Conservation (phyloP, 2,888 invertebrate genomes). For the Trissonchulus sp. region DNA sequence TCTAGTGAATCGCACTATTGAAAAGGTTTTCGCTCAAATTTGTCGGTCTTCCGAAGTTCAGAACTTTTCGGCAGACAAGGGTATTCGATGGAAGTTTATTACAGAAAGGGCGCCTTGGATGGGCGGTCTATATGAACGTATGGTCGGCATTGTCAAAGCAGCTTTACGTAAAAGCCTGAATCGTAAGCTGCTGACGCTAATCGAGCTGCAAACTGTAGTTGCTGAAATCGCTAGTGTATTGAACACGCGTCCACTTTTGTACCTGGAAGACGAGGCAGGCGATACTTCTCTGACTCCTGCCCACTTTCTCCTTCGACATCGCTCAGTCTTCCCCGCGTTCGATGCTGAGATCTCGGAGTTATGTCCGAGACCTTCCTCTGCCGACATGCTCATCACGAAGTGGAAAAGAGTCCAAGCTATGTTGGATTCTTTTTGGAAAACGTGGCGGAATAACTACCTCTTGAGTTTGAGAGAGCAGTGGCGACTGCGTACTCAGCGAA, state of each 20-base stretch:
- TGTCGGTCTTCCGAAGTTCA: no score
- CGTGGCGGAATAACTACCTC: slow-evolving; percentile 17
- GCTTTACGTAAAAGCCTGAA: neutral
- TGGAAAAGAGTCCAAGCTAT: slow-evolving; percentile 14
- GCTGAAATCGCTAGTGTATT: neutral
- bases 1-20: no score
- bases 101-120: no score
- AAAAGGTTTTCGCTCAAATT: no score
- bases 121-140: no score
- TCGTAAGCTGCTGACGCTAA: neutral
- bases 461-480: slow-evolving; percentile 18
- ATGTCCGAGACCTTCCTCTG: neutral
- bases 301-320: slow-evolving; percentile 4
- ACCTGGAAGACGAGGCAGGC: slow-evolving; percentile 5
- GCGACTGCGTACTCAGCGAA: slow-evolving; percentile 29
- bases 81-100: no score
- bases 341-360: neutral
- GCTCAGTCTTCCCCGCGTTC: neutral
- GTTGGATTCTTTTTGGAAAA: slow-evolving; percentile 25
- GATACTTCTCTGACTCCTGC: slow-evolving; percentile 17
- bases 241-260: neutral
- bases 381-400: neutral
- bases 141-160: neutral
- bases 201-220: no score
- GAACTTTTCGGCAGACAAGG: no score